Conservation (phyloP, 1,140 invertebrate species). For the fruit fly (Drosophila melanogaster) region Release_6_plus_ISO1_MT NT_033779.5:8567001-8567500, state of each 20-base stretch:
- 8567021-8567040: constrained; percentile 1
- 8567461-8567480: constrained; percentile 59
- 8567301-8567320: not conserved
- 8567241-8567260: constrained; percentile 25
- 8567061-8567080: constrained; percentile 66
- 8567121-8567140: constrained; percentile 64
- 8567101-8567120: constrained; percentile 71
- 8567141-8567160: constrained; percentile 4
- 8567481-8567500: constrained; percentile 54
- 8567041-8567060: constrained; percentile 24
- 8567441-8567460: not conserved
- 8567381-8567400: no score
- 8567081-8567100: constrained; percentile 58
- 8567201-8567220: constrained; percentile 66
- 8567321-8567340: not conserved
- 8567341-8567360: not conserved
- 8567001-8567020: constrained; percentile 32
- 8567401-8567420: not conserved
- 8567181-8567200: constrained; percentile 54
- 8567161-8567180: constrained; percentile 15
- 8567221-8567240: constrained; percentile 56
- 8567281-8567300: constrained; percentile 9
- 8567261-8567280: constrained; percentile 3
- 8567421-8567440: not conserved
- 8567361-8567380: no score